Percentiles rank a stretch among this genome's conserved stretches.
phyloP scores from a whole-genome alignment of 2,888 invertebrate species.

The Halictus ligatus region DNA sequence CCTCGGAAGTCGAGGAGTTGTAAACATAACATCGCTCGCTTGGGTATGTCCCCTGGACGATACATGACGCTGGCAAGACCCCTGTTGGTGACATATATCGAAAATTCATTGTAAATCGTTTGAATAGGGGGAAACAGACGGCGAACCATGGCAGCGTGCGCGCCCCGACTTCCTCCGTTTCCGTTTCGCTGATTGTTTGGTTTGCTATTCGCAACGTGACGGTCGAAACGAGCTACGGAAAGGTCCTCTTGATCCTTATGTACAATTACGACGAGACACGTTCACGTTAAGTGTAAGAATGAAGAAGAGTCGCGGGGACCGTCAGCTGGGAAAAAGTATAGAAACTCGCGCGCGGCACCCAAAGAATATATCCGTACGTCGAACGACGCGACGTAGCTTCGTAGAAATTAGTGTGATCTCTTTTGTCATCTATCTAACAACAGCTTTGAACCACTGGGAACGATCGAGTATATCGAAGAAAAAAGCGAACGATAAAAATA shows the following conservation, averaged over 20 bases:
- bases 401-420: constrained; percentile 21
- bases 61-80: too few relatives aligned
- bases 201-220: constrained; percentile 37
- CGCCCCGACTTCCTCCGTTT: not conserved
- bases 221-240: constrained; percentile 23
- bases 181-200: constrained; percentile 15
- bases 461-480: constrained; percentile 42
- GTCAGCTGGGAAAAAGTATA: constrained; percentile 28
- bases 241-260: not conserved
- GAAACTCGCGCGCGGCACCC: not conserved
- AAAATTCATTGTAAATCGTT: not conserved
- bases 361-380: not conserved
- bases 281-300: not conserved
- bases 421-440: constrained; percentile 12
- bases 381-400: constrained; percentile 11
- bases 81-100: too few relatives aligned
- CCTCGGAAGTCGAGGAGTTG: too few relatives aligned
- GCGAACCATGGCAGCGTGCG: not conserved
- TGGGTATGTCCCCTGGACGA: too few relatives aligned
- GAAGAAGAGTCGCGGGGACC: constrained; percentile 23
- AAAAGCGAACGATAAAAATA: constrained; percentile 42
- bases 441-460: constrained; percentile 28
- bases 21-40: too few relatives aligned
- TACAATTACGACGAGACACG: constrained; percentile 12
- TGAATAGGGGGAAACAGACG: not conserved